Evolutionary conservation across 2,113 vertebrate species (phyloP), one percentile per base, ranked within the genome.

Genomic region (Clarias gariepinus): DNA sequence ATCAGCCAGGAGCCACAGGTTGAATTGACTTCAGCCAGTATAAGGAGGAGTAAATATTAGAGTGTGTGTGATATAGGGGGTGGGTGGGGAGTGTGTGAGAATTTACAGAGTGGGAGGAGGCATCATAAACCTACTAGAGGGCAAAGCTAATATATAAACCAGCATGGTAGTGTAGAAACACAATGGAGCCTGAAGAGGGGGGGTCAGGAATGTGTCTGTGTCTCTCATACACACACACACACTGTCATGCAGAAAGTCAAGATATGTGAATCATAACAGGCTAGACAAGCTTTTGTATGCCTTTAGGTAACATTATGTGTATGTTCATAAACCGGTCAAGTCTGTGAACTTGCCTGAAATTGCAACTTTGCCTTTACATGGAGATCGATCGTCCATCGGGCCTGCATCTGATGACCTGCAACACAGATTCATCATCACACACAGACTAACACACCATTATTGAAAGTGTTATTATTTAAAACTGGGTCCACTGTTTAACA

Each of bases 311-410:
- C 30, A 57, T 53, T 8, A 53, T 79, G n/a, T 76, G 12, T 52
- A 76, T 25, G 47, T 19, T 61, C 16, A 21, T 64, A 9, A 33
- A 78, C 3, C 11, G 1, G 47, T 10, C 10, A 33, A 23, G 74
- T 23, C 60, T 66, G 84, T 55, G 15, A 66, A 79, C 21, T 19
- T 92, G 95, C 97, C 97, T 84, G 97, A 98, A 90, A 99, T 94
- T 80, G 96, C 97, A 78, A 99, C 95, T 84, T 93, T 96, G 81
- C 96, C 97, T 25, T 96, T 96, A 90, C 97, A 98, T 0, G 97
- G 96, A 23, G 94, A 93, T 47, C 96, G 94, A 52, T 96, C 96
- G 0, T 96, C 94, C 16, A 92, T 89, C 0, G 93, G 92, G n/a
- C 95, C 94, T 0, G 95, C 94, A 0, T 98, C 97, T 0, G 96